Evolutionary conservation across 2,888 invertebrate species (phyloP), one percentile per base, ranked within the genome.

Genomic region (Anthoptus insignis): DNA sequence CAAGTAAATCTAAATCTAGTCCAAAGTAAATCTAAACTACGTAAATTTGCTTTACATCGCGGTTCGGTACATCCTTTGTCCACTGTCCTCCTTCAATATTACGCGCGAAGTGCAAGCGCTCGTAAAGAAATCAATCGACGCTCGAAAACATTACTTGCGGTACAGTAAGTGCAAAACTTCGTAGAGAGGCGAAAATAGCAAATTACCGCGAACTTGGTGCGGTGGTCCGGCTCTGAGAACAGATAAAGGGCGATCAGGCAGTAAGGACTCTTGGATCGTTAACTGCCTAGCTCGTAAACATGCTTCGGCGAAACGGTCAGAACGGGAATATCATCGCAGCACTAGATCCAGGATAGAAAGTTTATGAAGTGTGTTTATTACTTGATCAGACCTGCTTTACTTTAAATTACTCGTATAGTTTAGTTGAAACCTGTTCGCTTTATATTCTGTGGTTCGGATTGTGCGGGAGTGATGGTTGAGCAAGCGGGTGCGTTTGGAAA

Each of bases 141-240:
- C n/a, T n/a, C n/a, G n/a, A n/a, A 86, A 77, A 80, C 78, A 81
- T 81, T 87, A 86, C 77, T 81, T 79, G 76, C 76, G 79, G 39
- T 61, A n/a, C n/a, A 76, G 71, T 78, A 78, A 81, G 78, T 78
- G 76, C 68, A 72, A 73, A 76, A 86, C 86, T 87, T 87, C 86
- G 82, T 77, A 84, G 87, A 88, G 87, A 78, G 73, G 84, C 87
- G 80, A 87, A 92, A 91, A 91, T 91, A 91, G 89, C 86, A 72
- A 76, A 81, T 88, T 91, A 84, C 79, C 81, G 83, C 80, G 90
- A 91, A 91, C 79, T 81, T 82, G 83, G 83, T 81, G 79, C 82
- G 77, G 84, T 81, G 88, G 88, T 86, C 84, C 84, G 82, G 84
- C 87, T 92, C 92, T 84, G 77, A 82, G 92, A 92, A 92, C 86